Conservation (phyloP, 2,113 vertebrate genomes). For the Salvelinus alpinus region DNA sequence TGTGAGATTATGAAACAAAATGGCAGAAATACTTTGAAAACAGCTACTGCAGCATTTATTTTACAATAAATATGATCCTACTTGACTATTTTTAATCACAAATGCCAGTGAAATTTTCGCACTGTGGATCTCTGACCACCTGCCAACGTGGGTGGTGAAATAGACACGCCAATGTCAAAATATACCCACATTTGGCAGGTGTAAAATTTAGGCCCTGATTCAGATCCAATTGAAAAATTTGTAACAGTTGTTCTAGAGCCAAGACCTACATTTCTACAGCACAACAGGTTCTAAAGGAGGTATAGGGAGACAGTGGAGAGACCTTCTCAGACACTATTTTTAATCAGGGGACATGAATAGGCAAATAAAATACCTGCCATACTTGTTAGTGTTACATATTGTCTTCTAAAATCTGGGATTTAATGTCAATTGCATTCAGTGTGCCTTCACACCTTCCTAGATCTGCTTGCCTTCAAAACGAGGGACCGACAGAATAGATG, state of each 20-base stretch:
- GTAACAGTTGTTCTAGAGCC: constrained; percentile 38
- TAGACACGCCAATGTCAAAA: too few relatives aligned
- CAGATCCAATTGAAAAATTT: constrained; percentile 40
- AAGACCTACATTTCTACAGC: constrained; percentile 12
- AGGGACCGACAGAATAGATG: constrained; percentile 28
- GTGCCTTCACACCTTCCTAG: constrained; percentile 3
- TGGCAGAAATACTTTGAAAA: too few relatives aligned
- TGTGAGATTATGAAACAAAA: too few relatives aligned
- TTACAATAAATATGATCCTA: too few relatives aligned
- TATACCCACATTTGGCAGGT: too few relatives aligned
- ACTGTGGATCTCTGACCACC: too few relatives aligned
- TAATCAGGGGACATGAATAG: neutral
- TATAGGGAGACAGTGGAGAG: neutral
- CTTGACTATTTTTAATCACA: too few relatives aligned
- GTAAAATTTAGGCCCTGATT: neutral
- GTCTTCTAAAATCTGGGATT: neutral
- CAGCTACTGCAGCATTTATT: too few relatives aligned
- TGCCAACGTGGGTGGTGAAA: neutral
- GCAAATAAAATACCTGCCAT: neutral
- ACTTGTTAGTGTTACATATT: neutral
- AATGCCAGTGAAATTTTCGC: too few relatives aligned
- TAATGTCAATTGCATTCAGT: neutral
- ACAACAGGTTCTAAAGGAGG: constrained; percentile 12
- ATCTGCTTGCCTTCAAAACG: constrained; percentile 3
- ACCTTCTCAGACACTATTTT: neutral